Percentiles rank a stretch among this genome's conserved stretches.
Conservation (phyloP, 2,888 invertebrate species). For the Nomada fucata region DNA sequence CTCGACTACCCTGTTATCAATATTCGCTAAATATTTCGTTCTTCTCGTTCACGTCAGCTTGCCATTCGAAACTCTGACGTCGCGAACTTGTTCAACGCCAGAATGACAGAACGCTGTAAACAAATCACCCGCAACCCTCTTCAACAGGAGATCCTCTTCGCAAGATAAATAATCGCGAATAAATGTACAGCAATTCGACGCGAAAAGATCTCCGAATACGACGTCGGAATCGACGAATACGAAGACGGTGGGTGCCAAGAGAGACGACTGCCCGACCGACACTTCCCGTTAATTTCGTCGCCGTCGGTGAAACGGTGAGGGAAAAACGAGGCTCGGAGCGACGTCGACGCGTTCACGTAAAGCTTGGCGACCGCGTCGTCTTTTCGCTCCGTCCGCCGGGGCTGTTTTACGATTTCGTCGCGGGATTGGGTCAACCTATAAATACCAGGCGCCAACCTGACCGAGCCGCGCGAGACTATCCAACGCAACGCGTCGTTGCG, state of each 20-base stretch:
- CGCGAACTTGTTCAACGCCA: no score
- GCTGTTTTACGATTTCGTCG: conserved; percentile 44
- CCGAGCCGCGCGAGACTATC: conserved; percentile 56
- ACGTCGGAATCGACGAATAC: background rate
- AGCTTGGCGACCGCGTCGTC: conserved; percentile 26
- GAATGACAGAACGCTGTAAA: no score
- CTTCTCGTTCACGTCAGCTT: no score
- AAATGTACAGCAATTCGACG: background rate
- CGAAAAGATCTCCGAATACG: background rate
- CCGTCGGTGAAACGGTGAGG: conserved; percentile 46
- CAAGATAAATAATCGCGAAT: background rate
- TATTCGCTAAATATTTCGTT: no score
- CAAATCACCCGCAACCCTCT: no score
- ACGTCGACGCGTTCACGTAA: conserved; percentile 68
- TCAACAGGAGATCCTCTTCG: no score
- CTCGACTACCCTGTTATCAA: no score
- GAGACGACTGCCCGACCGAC: conserved; percentile 72
- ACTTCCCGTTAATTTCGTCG: conserved; percentile 72
- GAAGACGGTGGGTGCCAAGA: conserved; percentile 46
- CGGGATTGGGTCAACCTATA: conserved; percentile 76
- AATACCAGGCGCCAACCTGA: conserved; percentile 75
- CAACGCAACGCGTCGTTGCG: conserved; percentile 50
- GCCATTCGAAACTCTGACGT: no score
- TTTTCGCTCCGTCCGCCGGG: conserved; percentile 29
- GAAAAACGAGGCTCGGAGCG: conserved; percentile 67